Evolutionary conservation across 2,113 vertebrate genomes (phyloP), one percentile per base, ranked within the genome.

Genomic region (Bubo bubo): DNA sequence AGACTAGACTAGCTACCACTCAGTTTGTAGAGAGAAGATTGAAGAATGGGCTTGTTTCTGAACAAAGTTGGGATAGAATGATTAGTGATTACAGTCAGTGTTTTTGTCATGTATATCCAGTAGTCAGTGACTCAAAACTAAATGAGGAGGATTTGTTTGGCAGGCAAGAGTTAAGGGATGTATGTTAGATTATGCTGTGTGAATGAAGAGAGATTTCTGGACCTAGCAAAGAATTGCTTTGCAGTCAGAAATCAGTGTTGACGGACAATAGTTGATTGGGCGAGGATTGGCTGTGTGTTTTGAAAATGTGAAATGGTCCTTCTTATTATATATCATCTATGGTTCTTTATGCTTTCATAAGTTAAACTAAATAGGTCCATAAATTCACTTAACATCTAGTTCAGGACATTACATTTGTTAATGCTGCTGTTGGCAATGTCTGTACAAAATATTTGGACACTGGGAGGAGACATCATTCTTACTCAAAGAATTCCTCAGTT

Each of bases 311-410:
- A 39, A 70, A 14, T 77, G 82, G 41, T 55, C 68, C 6, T 59
- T 76, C 23, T 84, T 77, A 53, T 73, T 91, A 66, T 55, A 77
- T 94, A 62, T 28, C 55, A 72, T 59, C 14, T 39, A 14, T 56
- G 19, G 20, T 72, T 85, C 60, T 81, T 84, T 90, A 74, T 82
- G n/a, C 21, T 82, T 89, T 70, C 16, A 8, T 56, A 84, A 86
- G 23, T 64, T 84, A 74, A 88, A 49, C 62, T 47, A 74, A 92
- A 30, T 85, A 67, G 60, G 19, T 60, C 37, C 66, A 53, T 77
- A 70, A 92, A 91, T 91, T 81, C 37, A 74, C 10, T 94, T 94
- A 91, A 67, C 50, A 62, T 96, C 50, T 70, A 71, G 47, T 71
- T 85, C 52, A 72, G 84, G 77, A 59, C 43, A 30, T 75, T 66